Conservation (phyloP, 2,888 invertebrate species). For the Eupsilia transversa region DNA sequence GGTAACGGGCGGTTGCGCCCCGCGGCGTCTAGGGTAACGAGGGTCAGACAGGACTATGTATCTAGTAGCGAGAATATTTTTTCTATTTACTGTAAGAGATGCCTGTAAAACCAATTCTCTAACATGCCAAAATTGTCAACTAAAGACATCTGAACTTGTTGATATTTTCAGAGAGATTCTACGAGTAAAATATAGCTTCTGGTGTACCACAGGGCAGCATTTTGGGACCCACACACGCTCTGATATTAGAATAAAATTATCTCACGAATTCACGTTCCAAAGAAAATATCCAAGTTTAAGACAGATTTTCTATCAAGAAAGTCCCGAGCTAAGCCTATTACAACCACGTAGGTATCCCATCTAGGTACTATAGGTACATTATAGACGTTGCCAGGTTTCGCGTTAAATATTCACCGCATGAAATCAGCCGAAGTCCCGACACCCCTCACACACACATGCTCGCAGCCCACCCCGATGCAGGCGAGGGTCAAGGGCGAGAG, state of each 20-base stretch:
- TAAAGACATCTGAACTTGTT: background rate
- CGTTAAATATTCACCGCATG: slow-evolving; percentile 62
- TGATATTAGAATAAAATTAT: background rate
- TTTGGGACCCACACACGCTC: background rate
- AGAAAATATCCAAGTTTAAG: background rate
- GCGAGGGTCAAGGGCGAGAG: slow-evolving; percentile 85
- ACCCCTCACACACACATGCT: slow-evolving; percentile 56
- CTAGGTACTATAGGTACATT: slow-evolving; percentile 1
- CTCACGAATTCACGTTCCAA: background rate
- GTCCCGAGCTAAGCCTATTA: slow-evolving; percentile 3
- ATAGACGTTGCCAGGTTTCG: slow-evolving; percentile 20
- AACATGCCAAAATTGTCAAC: background rate
- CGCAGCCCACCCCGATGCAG: slow-evolving; percentile 63
- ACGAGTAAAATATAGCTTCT: background rate
- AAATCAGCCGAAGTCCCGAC: slow-evolving; percentile 47
- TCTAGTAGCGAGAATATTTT: background rate
- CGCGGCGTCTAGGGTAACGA: background rate
- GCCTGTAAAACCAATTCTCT: background rate
- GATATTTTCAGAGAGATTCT: background rate
- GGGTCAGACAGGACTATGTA: slow-evolving; percentile 26
- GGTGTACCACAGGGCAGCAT: too few species aligned
- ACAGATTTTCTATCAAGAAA: background rate
- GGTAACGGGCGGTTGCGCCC: background rate
- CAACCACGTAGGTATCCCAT: slow-evolving; percentile 7
- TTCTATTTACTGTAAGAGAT: background rate